A percentile compares a stretch with the other conserved stretches of the same genome.
phyloP scores from a whole-genome alignment of 2,888 invertebrate species.

The Pterobdella sp. region DNA sequence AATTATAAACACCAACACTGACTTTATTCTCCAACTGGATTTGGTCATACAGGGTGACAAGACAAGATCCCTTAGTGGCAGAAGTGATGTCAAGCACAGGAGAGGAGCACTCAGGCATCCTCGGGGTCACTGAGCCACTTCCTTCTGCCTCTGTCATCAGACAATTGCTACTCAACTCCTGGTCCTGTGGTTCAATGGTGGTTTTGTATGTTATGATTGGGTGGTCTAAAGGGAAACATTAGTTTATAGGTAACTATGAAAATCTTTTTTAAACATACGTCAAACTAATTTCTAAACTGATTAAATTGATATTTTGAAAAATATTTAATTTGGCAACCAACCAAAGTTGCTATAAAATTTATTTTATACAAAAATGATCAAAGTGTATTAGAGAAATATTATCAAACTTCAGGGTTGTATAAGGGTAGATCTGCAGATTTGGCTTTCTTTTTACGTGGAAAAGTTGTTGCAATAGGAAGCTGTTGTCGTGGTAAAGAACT shows the following conservation, averaged over 20 bases:
- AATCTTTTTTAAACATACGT: too few relatives aligned
- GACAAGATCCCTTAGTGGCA: constrained; percentile 60
- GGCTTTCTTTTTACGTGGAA: constrained; percentile 43
- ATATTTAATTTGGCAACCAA: too few relatives aligned
- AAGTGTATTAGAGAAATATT: background rate
- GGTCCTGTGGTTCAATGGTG: background rate
- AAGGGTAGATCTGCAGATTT: constrained; percentile 42
- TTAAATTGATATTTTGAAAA: too few relatives aligned
- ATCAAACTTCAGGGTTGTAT: background rate
- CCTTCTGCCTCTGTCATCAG: constrained; percentile 19
- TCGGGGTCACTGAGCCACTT: constrained; percentile 51
- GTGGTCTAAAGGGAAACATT: too few relatives aligned
- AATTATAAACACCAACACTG: background rate
- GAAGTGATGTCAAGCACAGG: constrained; percentile 67
- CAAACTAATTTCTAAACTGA: too few relatives aligned
- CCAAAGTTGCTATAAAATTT: too few relatives aligned
- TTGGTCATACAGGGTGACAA: constrained; percentile 56
- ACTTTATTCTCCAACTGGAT: constrained; percentile 47
- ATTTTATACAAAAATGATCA: too few relatives aligned
- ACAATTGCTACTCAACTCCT: background rate
- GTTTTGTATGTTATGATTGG: background rate
- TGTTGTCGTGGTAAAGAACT: constrained; percentile 26
- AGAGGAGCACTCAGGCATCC: constrained; percentile 61
- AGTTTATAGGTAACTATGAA: too few relatives aligned
- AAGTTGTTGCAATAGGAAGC: constrained; percentile 42